phyloP scores from a whole-genome alignment of 2,888 invertebrate species.

The Orthonychiurus folsomi region DNA sequence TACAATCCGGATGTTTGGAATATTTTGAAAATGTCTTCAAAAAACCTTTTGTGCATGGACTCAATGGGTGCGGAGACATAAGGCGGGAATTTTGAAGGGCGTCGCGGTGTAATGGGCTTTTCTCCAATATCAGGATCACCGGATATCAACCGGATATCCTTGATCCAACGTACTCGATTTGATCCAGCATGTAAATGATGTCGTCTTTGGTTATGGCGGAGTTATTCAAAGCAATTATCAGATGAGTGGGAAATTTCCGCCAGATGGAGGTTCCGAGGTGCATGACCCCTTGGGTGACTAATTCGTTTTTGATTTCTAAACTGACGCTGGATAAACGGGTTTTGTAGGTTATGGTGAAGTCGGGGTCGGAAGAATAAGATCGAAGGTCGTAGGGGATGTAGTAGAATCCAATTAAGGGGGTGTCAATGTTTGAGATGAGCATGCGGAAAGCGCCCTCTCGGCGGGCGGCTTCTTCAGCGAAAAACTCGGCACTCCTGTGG shows the following conservation, averaged over 20 bases:
- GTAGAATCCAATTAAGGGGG: conserved; percentile 4
- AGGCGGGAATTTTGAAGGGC: background rate
- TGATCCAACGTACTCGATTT: background rate
- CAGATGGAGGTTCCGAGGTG: background rate
- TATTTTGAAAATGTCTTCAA: conserved; percentile 1
- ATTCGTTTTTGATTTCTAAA: no score
- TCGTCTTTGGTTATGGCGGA: background rate
- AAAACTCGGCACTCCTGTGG: no score
- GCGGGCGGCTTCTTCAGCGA: no score
- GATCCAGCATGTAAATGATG: background rate
- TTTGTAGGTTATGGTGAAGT: no score
- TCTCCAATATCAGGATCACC: background rate
- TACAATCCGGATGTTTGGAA: conserved; percentile 6
- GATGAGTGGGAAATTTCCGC: background rate
- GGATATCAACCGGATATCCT: background rate
- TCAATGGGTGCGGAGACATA: conserved; percentile 15
- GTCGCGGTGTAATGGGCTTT: no score
- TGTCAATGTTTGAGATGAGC: background rate
- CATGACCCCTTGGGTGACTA: background rate
- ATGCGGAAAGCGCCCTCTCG: no score
- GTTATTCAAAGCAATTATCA: background rate
- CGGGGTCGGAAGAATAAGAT: background rate
- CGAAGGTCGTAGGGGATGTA: background rate
- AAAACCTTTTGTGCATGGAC: conserved; percentile 5
- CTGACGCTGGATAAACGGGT: no score